Base-by-base conservation (phyloP, 2,888 invertebrate species). In the Heteromurus nitidus region DNA sequence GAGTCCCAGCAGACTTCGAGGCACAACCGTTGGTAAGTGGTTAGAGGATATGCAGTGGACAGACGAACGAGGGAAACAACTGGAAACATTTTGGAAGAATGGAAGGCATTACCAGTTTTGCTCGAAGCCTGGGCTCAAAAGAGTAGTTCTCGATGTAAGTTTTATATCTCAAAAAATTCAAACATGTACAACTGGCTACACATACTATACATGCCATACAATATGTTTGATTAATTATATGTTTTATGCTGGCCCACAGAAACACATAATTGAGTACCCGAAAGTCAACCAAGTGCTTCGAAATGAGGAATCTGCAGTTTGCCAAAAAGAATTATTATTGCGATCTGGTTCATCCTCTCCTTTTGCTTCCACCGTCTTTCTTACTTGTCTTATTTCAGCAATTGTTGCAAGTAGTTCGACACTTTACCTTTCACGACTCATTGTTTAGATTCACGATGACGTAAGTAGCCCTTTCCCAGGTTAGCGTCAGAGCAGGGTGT, bases 21-120 rank as follows among this genome's bases (percentile, higher is more conserved):
- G 31, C 1, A 22, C 42, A 18, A 77, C 76, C 18, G 85, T 85
- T n/a, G 83, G 80, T 5, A 55, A 76, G 11, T 30, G 68, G n/a
- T 31, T 85, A 16, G 26, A 58, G 50, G 58, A 67, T 1, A 18
- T 30, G 3, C 1, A 30, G 1, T 62, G 80, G 44, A 70, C 80
- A 68, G 16, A 18, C n/a, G 69, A 76, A 11, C n/a, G 28, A 3
- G 79, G 82, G 9, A 75, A 67, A 18, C 18, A 18, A 1, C 30
- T 83, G 16, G 76, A 83, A 22, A 50, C 60, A 18, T 64, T 65
- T 13, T 85, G 83, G 83, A 3, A 44, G 13, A 30, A 77, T 24
- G 83, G 83, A 28, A 80, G 77, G 24, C 83, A 85, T 11, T 83
- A 83, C 64, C 76, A 77, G 1, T 85, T 80, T 28, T 85, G 85